A percentile compares a stretch with the other conserved stretches of the same genome.
These are phyloP conservation scores for Caradrina kadenii DNA, from an alignment of 2,888 invertebrate genomes.

Conservation along the genomic window DNA sequence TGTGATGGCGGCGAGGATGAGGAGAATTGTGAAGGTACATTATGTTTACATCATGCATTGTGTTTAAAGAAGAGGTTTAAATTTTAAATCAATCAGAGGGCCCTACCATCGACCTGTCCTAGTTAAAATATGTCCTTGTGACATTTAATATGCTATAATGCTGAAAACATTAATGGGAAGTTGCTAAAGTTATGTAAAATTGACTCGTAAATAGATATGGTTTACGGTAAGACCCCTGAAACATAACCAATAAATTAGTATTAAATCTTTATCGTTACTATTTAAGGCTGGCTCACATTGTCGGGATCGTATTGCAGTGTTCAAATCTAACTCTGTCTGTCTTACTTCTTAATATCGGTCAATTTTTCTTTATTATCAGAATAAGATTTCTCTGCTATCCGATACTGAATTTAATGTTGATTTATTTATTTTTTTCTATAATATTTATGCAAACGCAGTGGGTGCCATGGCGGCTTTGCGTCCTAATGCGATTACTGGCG, in stretches of 20 bases:
- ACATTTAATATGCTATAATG: neutral
- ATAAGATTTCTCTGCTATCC: slow-evolving; percentile 1
- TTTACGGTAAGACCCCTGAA: slow-evolving; percentile 11
- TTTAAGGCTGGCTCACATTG: slow-evolving; percentile 33
- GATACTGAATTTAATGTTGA: neutral
- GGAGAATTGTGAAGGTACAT: slow-evolving; percentile 83
- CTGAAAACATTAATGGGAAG: neutral
- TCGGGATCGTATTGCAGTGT: slow-evolving; percentile 16
- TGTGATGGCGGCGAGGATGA: slow-evolving; percentile 92
- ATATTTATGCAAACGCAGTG: slow-evolving; percentile 14
- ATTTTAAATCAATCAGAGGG: slow-evolving; percentile 4
- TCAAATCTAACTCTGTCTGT: neutral
- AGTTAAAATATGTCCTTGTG: neutral
- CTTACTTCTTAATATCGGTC: neutral
- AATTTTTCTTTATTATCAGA: neutral
- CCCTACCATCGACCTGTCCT: neutral
- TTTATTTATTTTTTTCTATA: neutral
- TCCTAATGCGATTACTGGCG: slow-evolving; percentile 29
- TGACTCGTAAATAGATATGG: neutral
- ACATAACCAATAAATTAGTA: slow-evolving; percentile 6
- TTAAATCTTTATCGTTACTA: neutral
- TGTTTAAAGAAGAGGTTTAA: neutral
- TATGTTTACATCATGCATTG: neutral
- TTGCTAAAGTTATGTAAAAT: neutral
- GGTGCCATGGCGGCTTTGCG: slow-evolving; percentile 43